These are phyloP conservation scores for Morus bassanus DNA, from an alignment of 2,797 vertebrate genomes.

Conservation along the genomic window DNA sequence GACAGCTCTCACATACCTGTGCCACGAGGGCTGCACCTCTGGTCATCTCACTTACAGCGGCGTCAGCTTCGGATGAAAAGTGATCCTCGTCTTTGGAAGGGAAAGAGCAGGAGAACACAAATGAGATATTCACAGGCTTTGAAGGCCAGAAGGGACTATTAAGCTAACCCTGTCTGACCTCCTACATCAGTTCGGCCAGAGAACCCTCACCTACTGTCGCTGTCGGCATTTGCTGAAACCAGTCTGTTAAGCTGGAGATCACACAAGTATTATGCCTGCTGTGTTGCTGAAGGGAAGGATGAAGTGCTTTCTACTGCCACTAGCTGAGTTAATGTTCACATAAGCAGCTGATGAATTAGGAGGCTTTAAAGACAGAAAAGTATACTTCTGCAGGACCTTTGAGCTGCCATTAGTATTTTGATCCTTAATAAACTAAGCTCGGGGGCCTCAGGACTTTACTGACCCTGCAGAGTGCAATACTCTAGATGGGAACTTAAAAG, in stretches of 20 bases:
- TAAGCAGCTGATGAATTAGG: not conserved
- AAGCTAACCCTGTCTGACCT: not conserved
- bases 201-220: not conserved
- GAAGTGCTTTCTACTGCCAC: not conserved
- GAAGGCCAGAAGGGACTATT: not conserved
- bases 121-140: not conserved
- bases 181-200: not conserved
- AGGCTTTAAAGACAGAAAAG: not conserved
- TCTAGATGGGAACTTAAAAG: not conserved
- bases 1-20: slow-evolving; percentile 76
- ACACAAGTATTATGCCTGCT: not conserved
- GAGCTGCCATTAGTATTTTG: not conserved
- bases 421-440: not conserved
- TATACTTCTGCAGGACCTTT: not conserved
- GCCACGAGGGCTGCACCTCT: slow-evolving; percentile 87
- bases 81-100: slow-evolving; percentile 83
- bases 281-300: not conserved
- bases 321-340: not conserved
- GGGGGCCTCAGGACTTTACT: not conserved
- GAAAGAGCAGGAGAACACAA: not conserved
- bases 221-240: not conserved
- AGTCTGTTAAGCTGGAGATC: not conserved
- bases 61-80: slow-evolving; percentile 88
- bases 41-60: slow-evolving; percentile 88
- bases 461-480: not conserved